Base-by-base conservation (phyloP, 2,888 invertebrate species). In the Noctua fimbriata region DNA sequence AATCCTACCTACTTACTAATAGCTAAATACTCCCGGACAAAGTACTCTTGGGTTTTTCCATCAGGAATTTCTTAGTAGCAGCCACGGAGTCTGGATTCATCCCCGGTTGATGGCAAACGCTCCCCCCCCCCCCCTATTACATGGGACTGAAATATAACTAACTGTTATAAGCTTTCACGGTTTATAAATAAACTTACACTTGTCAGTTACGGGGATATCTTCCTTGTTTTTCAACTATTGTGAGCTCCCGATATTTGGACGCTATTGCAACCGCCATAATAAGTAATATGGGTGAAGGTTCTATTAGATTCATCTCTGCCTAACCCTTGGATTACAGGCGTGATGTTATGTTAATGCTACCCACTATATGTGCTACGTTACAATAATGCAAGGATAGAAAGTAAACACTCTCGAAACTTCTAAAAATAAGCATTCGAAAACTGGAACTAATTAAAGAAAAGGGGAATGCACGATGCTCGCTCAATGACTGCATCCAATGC, bases 361-460 rank as follows among this genome's bases (percentile, higher is more conserved):
- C 7, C 10, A 7, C 18, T 72, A n/a, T 28, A 7, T 28, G 9
- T 36, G 1, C 36, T 28, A 12, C n/a, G 4, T 69, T 28, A 69
- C 28, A 63, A 52, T 69, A 63, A 69, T 21, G 21, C n/a, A 55
- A 14, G 1, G 16, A 47, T 44, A 58, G 63, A 70, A 74, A 77
- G 41, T 41, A 28, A 74, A 55, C 65, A 70, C 55, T 63, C 41
- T 71, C 58, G 55, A 72, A 47, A 70, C 14, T 55, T 78, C 69
- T 81, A 76, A 81, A 65, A 79, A 74, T 32, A 76, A 67, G 36
- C 66, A 66, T 66, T 76, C 63, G 76, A 58, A 78, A 78, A 76
- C 52, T 71, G 71, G 21, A 75, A 80, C 73, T 82, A 86, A 87
- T 86, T 87, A 84, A 76, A 63, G 72, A 76, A 76, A 78, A 73